Evolutionary conservation across 2,888 invertebrate species (phyloP), one percentile per base, ranked within the genome.

Genomic region (Agonopterix heracliana): DNA sequence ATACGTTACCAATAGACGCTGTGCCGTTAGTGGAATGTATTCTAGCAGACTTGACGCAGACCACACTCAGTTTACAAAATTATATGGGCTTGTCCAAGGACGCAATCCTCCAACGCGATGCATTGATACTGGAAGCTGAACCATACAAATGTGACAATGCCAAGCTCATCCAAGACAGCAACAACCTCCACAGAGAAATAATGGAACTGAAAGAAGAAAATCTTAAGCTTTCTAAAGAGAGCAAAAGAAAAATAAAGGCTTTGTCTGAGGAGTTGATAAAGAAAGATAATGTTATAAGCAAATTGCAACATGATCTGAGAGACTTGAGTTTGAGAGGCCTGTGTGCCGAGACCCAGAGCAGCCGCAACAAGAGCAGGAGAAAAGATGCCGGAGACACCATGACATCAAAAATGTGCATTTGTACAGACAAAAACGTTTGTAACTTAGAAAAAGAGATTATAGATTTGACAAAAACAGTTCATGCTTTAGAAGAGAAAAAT

Each of bases 1-100:
- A 96, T 67, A 86, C 91, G 1, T 85, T 97, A 54, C 92, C 93
- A 0, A 77, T 93, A 10, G 95, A 96, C 55, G 93, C 94, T 43
- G 89, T 96, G 41, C 93, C 95, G 38, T 81, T 98, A 55, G 95
- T 96, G 57, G 94, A 95, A 79, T 92, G 92, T 68, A 77, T 98
- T 51, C 84, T 97, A 48, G 92, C 93, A 43, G 97, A 98, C 81
- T 90, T 97, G 51, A 89, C 96, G 53, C 94, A 95, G 73, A 96
- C 96, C 8, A 97, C 96, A n/a, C 93, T 94, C 60, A 96, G 94
- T 68, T 87, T 97, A 48, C 93, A 95, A 68, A 94, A 96, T 81
- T 93, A 95, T 56, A 96, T 96, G 90, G 90, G 92, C 53, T 82
- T 94, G 60, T 92, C 94, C 5, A 91, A 93, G 70, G 91, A 92